phyloP scores from a whole-genome alignment of 2,113 vertebrate genomes.

The Tragelaphus strepsiceros region DNA sequence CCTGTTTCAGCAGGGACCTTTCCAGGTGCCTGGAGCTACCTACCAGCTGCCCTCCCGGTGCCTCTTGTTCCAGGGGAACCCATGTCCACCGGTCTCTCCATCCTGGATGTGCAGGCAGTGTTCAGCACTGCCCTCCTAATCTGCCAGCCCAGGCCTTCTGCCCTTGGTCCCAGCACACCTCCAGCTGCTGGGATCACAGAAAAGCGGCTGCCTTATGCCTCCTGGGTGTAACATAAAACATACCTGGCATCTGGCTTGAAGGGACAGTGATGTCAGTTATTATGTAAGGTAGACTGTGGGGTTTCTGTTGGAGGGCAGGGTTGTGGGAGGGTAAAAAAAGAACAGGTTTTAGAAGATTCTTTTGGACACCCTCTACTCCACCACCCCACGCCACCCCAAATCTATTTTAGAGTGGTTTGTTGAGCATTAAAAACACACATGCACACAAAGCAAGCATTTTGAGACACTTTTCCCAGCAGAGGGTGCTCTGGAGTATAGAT shows the following conservation, averaged over 20 bases:
- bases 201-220: background rate
- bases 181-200: background rate
- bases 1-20: background rate
- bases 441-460: background rate
- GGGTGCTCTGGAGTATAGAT: constrained; percentile 73
- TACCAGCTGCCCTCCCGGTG: background rate
- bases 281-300: background rate
- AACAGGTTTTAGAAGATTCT: background rate
- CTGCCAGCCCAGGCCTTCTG: background rate
- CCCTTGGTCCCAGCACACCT: background rate
- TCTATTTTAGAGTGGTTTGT: background rate
- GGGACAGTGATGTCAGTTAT: background rate
- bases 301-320: background rate
- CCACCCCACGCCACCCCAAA: rapidly evolving
- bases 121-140: background rate
- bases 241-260: background rate
- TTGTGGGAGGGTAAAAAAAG: background rate
- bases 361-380: background rate
- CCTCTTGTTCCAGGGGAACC: background rate
- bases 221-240: background rate
- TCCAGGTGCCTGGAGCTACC: background rate
- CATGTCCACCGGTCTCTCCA: rapidly evolving
- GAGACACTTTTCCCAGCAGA: constrained; percentile 72
- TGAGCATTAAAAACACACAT: background rate
- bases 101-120: background rate